Base-by-base conservation (phyloP, 2,888 invertebrate species). In the Idaea biselata region DNA sequence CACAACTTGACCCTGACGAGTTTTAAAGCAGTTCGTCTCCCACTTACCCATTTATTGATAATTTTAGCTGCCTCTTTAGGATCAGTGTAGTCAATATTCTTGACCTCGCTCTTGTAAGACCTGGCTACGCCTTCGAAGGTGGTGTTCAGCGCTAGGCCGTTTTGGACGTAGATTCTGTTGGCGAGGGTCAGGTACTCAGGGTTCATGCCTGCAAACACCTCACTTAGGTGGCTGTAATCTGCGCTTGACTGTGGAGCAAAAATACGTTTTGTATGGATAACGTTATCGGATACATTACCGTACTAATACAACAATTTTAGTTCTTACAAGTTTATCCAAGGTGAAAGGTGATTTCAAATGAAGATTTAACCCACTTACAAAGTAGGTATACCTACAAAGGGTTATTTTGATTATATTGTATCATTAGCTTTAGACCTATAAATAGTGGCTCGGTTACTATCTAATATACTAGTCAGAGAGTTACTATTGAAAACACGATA, bases 101-200 rank as follows among this genome's bases (percentile, higher is more conserved):
- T 79, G 6, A 83, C 71, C 32, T 79, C 78, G 62, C 78, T 78
- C 16, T 62, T 68, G 70, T 80, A 84, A 0, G 68, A 61, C 0
- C 62, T 62, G 1, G 79, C 79, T 0, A 66, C 62, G 0, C 54
- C 55, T 0, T 63, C 58, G 69, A 85, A 85, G 1, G 60, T 1
- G 0, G 78, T 72, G 25, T 73, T 61, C 18, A 84, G 61, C 0
- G 66, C 62, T 61, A 66, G 74, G 0, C 66, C 55, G 2, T 79
- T 18, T 0, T 73, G 66, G 5, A 86, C 78, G 67, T 79, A 81
- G 25, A 85, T 69, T 68, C 82, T 85, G 73, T 83, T 82, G 31
- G 82, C 81, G 14, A 85, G 69, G 0, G 78, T 78, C 59, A 86
- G 61, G 62, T 71, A 80, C 2, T 68, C 73, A 0, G 77, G 73